phyloP scores from a whole-genome alignment of 2,113 vertebrate species.

The Urocitellus parryii region DNA sequence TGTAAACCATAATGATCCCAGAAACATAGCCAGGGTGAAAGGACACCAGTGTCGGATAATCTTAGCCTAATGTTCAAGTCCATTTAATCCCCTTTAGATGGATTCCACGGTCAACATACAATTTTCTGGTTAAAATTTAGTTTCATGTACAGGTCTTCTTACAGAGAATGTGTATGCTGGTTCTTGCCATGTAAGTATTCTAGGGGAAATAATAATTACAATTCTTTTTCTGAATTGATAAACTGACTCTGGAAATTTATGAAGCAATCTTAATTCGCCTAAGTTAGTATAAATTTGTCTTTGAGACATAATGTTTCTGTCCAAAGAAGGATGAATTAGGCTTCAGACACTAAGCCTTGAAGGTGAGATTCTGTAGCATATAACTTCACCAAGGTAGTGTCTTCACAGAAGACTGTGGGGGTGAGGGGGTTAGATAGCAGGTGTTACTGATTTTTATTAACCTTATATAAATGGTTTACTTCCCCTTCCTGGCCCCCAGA shows the following conservation, averaged over 20 bases:
- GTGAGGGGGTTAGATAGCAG: neutral
- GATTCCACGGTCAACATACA: neutral
- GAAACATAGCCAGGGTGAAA: neutral
- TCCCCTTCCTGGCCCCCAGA: neutral
- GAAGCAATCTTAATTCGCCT: neutral
- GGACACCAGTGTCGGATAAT: neutral
- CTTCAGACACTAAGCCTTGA: neutral
- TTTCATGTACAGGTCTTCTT: neutral
- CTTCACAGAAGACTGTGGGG: neutral
- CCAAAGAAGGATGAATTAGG: neutral
- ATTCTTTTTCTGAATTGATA: conserved; percentile 4
- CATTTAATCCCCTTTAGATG: neutral
- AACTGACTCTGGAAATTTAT: neutral
- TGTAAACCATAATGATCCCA: neutral
- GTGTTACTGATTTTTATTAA: conserved; percentile 35
- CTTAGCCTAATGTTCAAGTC: neutral
- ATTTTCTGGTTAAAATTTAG: neutral
- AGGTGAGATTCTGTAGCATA: neutral
- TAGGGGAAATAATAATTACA: neutral
- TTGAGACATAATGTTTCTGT: conserved; percentile 2
- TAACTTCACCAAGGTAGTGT: conserved; percentile 1
- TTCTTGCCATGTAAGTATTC: conserved; percentile 7
- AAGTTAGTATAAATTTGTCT: neutral
- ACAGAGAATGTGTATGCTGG: neutral
- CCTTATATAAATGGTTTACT: conserved; percentile 5